Conservation (phyloP, 2,888 invertebrate species). For the Tricholauxania praeusta region DNA sequence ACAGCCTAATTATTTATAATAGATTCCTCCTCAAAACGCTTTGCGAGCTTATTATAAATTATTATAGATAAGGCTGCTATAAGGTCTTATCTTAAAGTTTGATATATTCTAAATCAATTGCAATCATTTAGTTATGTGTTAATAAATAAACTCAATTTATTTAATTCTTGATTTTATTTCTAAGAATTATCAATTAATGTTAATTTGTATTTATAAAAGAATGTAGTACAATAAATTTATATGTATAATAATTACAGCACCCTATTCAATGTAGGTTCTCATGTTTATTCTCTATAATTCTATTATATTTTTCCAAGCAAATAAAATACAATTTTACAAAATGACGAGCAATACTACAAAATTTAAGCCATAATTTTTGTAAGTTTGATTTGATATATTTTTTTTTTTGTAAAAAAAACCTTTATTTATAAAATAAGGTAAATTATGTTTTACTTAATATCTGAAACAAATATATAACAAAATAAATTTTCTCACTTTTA, state of each 20-base stretch:
- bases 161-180: slow-evolving; percentile 14
- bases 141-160: slow-evolving; percentile 21
- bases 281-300: slow-evolving; percentile 16
- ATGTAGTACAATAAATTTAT: slow-evolving; percentile 18
- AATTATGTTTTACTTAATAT: slow-evolving; percentile 39
- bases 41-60: too few species aligned
- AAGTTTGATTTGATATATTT: slow-evolving; percentile 11
- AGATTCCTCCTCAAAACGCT: too few species aligned
- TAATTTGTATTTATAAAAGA: slow-evolving; percentile 32
- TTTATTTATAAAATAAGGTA: slow-evolving; percentile 67
- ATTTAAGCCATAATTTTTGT: slow-evolving; percentile 4
- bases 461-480: slow-evolving; percentile 44
- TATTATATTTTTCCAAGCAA: not conserved
- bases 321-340: slow-evolving; percentile 15
- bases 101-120: not conserved
- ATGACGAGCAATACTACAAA: not conserved
- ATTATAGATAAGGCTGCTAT: too few species aligned
- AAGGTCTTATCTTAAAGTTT: too few species aligned
- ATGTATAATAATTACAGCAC: slow-evolving; percentile 35
- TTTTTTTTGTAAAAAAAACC: slow-evolving; percentile 48
- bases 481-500: slow-evolving; percentile 44
- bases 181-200: slow-evolving; percentile 21
- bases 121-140: slow-evolving; percentile 19
- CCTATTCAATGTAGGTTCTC: slow-evolving; percentile 24
- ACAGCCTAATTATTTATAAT: too few species aligned